Conservation (phyloP, 2,113 vertebrate species). For the Gallinago jamesoni region DNA sequence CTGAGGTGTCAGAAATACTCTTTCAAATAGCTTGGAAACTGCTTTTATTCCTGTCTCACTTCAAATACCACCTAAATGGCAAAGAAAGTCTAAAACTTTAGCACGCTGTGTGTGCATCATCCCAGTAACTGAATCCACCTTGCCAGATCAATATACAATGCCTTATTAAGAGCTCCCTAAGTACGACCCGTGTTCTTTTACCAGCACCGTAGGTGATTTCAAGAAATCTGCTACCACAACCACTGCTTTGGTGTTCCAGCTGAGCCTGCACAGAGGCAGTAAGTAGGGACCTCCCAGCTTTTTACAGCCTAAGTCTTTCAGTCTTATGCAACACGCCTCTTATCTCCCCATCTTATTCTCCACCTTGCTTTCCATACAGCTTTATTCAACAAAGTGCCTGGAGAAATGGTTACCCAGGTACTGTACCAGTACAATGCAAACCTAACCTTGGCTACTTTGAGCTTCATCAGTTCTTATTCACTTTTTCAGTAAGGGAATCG, state of each 20-base stretch:
- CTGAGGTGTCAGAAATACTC: conserved; percentile 9
- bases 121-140: not conserved
- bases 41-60: conserved; percentile 34
- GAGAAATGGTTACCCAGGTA: not conserved
- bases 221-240: not conserved
- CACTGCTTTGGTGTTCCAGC: not conserved
- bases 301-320: not conserved
- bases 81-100: not conserved
- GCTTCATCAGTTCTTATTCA: not conserved
- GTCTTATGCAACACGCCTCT: not conserved
- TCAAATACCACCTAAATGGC: conserved; percentile 51
- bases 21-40: conserved; percentile 9
- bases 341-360: not conserved
- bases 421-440: not conserved
- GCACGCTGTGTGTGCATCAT: not conserved
- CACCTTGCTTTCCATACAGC: not conserved
- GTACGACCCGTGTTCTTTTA: not conserved
- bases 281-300: not conserved
- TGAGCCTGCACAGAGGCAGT: fast-evolving
- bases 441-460: not conserved
- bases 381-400: not conserved
- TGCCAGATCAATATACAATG: not conserved
- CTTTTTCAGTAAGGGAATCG: not conserved
- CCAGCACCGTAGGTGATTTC: not conserved
- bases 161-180: conserved; percentile 25